A percentile compares a stretch with the other conserved stretches of the same genome.
phyloP scores from a whole-genome alignment of 2,888 invertebrate species.

The Archaeoteleia sp. region DNA sequence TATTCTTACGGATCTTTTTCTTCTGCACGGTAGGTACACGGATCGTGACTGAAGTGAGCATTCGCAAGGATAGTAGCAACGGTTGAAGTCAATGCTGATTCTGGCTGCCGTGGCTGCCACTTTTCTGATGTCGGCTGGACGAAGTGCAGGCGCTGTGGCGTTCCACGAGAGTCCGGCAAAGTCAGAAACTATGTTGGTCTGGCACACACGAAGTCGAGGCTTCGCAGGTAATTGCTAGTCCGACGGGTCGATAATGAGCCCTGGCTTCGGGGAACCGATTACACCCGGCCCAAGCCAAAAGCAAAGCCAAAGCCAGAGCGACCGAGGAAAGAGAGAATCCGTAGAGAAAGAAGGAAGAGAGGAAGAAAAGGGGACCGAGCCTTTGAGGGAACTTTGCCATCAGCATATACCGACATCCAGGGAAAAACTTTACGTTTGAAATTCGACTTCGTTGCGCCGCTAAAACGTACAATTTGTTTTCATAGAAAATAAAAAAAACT shows the following conservation, averaged over 20 bases:
- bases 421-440: conserved; percentile 37
- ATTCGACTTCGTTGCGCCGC: background rate
- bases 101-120: conserved; percentile 43
- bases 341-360: conserved; percentile 20
- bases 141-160: conserved; percentile 25
- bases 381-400: conserved; percentile 43
- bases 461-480: background rate
- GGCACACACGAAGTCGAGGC: conserved; percentile 71
- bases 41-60: conserved; percentile 39
- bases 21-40: conserved; percentile 11
- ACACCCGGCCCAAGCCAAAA: conserved; percentile 73
- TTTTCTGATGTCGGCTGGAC: conserved; percentile 43
- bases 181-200: conserved; percentile 65
- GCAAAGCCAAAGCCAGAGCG: conserved; percentile 60
- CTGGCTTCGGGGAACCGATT: conserved; percentile 75
- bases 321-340: conserved; percentile 28
- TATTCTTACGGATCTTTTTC: conserved; percentile 36
- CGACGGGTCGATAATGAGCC: conserved; percentile 76
- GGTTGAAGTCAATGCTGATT: conserved; percentile 34
- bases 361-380: conserved; percentile 28
- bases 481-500: background rate
- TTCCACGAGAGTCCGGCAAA: conserved; percentile 48
- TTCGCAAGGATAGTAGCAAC: conserved; percentile 42
- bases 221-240: conserved; percentile 75
- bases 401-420: conserved; percentile 16